Conservation (phyloP, 2,113 vertebrate species). For the Heterocephalus glaber region DNA sequence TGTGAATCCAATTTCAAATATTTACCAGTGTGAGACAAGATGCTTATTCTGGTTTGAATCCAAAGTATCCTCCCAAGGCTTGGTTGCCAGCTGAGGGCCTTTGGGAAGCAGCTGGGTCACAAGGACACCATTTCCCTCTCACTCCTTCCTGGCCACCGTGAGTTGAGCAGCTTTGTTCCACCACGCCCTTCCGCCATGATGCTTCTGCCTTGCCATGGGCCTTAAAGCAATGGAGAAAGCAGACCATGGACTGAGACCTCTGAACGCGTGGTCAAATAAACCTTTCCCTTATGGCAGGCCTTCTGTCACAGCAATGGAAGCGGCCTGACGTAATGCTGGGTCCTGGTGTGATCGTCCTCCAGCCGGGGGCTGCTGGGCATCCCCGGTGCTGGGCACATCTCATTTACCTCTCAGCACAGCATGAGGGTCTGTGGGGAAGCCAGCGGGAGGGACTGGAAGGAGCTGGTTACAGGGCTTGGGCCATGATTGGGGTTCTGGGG, state of each 20-base stretch:
- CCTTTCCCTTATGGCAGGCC: not conserved
- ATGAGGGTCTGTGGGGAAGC: rapidly evolving
- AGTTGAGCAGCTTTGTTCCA: not conserved
- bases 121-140: not conserved
- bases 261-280: not conserved
- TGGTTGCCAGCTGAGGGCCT: not conserved
- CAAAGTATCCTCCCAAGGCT: not conserved
- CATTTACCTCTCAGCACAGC: rapidly evolving
- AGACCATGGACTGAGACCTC: not conserved
- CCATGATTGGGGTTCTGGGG: rapidly evolving
- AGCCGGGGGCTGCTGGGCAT: not conserved
- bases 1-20: not conserved
- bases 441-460: rapidly evolving
- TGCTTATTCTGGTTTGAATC: not conserved
- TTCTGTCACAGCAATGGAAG: not conserved
- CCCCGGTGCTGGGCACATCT: rapidly evolving
- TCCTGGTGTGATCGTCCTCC: rapidly evolving
- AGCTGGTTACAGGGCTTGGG: rapidly evolving
- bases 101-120: not conserved
- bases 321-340: rapidly evolving
- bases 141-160: not conserved
- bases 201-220: not conserved
- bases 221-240: not conserved
- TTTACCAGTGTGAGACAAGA: not conserved
- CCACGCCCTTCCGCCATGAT: not conserved